Base-by-base conservation (phyloP, 2,113 vertebrate species). In the Callionymus lyra region DNA sequence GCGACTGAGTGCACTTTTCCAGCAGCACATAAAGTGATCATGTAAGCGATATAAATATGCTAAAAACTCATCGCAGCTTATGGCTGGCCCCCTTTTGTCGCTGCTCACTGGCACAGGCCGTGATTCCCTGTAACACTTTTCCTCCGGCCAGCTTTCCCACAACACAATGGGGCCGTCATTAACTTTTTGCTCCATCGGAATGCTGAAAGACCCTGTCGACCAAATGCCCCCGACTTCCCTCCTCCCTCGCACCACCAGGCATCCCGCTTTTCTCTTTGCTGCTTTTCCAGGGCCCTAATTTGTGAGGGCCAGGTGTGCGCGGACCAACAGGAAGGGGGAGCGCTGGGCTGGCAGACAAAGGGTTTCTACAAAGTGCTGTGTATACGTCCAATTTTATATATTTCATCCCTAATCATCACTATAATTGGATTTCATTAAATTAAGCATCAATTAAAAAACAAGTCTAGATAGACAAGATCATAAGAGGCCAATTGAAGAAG, bases 101-200 rank as follows among this genome's bases (percentile, higher is more conserved):
- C 53, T 79, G 76, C 66, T 81, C 69, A 74, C 50, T 76, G 72
- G 70, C 56, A 72, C 67, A 72, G 59, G 59, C 63, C 11, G 44
- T 72, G 68, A 74, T 80, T 77, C 68, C 63, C 68, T 66, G 60
- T 59, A 65, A 70, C 79, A 72, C 66, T 72, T 72, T 50, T 67
- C 41, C 66, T 68, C 57, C 56, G 47, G 59, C 64, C 64, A 52
- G 59, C 56, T 56, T 72, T 70, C 67, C 70, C 69, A 38, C 72
- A 62, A 70, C 56, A 72, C 70, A 82, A 79, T 74, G 58, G 74
- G 35, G 35, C 54, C 80, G 47, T 85, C 82, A 84, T 86, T 85
- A 85, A 85, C 84, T 86, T 86, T 83, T 85, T 78, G 76, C 80
- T 82, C 76, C 75, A 71, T 78, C 50, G 77, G 82, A 86, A 86